Percentiles rank a stretch among this genome's conserved stretches.
These are phyloP conservation scores for Lepas anatifera DNA, from an alignment of 2,888 invertebrate genomes.

Conservation along the genomic window DNA sequence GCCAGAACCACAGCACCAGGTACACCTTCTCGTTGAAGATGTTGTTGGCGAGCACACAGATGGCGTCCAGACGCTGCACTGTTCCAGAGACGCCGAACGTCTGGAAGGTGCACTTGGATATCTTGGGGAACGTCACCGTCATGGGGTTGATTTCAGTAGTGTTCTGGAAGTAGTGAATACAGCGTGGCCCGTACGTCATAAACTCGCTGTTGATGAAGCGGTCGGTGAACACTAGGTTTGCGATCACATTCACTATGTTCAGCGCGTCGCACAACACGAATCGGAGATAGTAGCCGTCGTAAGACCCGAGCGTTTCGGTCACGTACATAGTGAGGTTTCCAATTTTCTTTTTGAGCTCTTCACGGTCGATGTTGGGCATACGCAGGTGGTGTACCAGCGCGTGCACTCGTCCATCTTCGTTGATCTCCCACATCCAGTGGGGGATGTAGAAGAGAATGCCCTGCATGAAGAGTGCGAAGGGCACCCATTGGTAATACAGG, in stretches of 20 bases:
- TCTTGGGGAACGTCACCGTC: slow-evolving; percentile 64
- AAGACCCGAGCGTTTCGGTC: slow-evolving; percentile 62
- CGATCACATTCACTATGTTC: slow-evolving; percentile 39
- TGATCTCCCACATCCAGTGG: slow-evolving; percentile 86
- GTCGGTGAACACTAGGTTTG: slow-evolving; percentile 66
- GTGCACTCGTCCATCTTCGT: slow-evolving; percentile 78
- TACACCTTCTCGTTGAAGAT: slow-evolving; percentile 87
- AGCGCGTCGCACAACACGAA: slow-evolving; percentile 76
- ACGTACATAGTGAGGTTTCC: slow-evolving; percentile 42
- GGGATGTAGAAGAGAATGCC: slow-evolving; percentile 70
- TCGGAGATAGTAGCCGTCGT: slow-evolving; percentile 72
- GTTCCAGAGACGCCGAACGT: slow-evolving; percentile 80
- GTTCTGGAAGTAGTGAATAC: slow-evolving; percentile 64
- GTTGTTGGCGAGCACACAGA: slow-evolving; percentile 77
- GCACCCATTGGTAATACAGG: slow-evolving; percentile 8
- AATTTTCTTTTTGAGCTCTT: slow-evolving; percentile 49
- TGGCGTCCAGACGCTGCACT: slow-evolving; percentile 69
- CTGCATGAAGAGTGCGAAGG: slow-evolving; percentile 38
- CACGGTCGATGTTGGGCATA: slow-evolving; percentile 37
- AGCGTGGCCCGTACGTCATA: slow-evolving; percentile 35
- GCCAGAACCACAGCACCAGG: slow-evolving; percentile 88
- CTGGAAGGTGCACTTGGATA: slow-evolving; percentile 84
- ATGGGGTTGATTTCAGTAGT: slow-evolving; percentile 67
- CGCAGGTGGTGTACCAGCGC: slow-evolving; percentile 79
- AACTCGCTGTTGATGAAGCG: slow-evolving; percentile 78